These are phyloP conservation scores for Brachionus asplanchnoidis DNA, from an alignment of 1,140 invertebrate species.

Conservation along the genomic window DNA sequence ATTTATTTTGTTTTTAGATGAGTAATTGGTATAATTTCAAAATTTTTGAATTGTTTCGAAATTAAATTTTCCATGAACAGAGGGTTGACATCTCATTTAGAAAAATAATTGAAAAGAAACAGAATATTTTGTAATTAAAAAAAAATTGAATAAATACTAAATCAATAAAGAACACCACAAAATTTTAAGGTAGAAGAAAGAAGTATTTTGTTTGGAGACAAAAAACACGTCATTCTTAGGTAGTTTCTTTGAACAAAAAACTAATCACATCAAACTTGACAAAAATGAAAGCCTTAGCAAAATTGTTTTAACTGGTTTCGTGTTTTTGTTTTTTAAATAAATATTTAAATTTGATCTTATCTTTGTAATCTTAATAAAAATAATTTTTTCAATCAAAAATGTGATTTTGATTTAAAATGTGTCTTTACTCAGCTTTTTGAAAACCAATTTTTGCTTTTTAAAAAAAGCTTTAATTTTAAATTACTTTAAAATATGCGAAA, in stretches of 20 bases:
- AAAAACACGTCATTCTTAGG: background rate
- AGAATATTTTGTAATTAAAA: background rate
- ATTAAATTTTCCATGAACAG: background rate
- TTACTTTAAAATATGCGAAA: background rate
- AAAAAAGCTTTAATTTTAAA: no score
- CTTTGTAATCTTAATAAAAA: background rate
- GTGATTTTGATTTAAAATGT: background rate
- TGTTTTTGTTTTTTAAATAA: no score
- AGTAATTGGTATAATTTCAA: background rate
- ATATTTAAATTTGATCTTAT: background rate
- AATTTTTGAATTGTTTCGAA: background rate
- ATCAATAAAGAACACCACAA: background rate
- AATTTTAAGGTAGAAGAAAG: background rate
- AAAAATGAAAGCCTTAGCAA: background rate
- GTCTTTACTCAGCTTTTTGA: no score
- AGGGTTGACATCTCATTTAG: background rate
- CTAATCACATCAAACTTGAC: background rate
- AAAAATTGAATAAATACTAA: background rate
- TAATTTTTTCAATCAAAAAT: no score
- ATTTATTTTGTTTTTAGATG: background rate
- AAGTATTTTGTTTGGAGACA: background rate
- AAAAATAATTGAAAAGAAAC: background rate
- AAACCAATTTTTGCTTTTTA: no score
- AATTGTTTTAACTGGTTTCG: no score
- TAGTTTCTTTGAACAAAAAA: background rate